Evolutionary conservation across 2,113 vertebrate species (phyloP).

Genomic region (Isichthys henryi): DNA sequence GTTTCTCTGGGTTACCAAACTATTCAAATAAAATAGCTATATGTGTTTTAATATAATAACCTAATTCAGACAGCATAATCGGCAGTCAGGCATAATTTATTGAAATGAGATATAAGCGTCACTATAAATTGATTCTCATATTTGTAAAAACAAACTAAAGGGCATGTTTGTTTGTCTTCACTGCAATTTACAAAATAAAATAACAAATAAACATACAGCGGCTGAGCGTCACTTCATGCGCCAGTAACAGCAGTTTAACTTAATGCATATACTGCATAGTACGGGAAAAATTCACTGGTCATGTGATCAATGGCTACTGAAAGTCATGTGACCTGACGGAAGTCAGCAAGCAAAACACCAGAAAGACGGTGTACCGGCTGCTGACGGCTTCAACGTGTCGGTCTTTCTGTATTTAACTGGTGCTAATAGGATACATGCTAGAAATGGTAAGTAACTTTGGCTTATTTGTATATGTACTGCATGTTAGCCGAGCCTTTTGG

Average conservation of each 20-base stretch:
- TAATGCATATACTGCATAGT: not conserved
- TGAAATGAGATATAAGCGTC: not conserved
- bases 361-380: not conserved
- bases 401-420: not conserved
- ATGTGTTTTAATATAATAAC: not conserved
- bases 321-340: constrained; percentile 8
- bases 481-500: not conserved
- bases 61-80: not conserved
- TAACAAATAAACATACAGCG: not conserved
- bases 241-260: not conserved
- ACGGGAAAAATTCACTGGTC: not conserved
- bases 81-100: not conserved
- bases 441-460: not conserved
- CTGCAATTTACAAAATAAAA: not conserved
- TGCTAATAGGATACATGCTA: not conserved
- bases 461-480: not conserved
- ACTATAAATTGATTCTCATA: not conserved
- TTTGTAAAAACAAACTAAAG: not conserved
- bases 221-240: not conserved
- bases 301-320: not conserved
- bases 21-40: not conserved
- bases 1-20: not conserved
- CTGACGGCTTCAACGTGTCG: not conserved
- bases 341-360: not conserved
- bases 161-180: not conserved